A percentile compares a stretch with the other conserved stretches of the same genome.
phyloP scores from a whole-genome alignment of 1,140 invertebrate genomes.

The Hypothenemus hampei region DNA sequence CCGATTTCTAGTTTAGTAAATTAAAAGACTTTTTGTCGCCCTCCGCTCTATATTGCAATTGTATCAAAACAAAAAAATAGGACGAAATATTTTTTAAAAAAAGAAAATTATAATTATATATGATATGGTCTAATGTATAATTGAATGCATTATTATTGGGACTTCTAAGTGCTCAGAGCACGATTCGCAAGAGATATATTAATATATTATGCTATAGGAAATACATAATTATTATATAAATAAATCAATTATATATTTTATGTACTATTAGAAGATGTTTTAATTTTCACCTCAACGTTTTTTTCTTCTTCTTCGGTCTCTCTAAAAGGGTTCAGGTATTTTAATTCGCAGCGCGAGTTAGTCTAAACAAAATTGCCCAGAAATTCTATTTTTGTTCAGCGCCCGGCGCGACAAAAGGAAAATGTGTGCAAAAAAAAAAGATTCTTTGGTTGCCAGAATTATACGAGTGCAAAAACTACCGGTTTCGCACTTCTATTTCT shows the following conservation, averaged over 20 bases:
- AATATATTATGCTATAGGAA: slow-evolving; percentile 22
- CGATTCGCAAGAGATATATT: slow-evolving; percentile 23
- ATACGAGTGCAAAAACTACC: too few relatives aligned
- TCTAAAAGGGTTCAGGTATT: too few relatives aligned
- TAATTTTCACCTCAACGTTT: slow-evolving; percentile 4
- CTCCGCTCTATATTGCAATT: slow-evolving; percentile 6
- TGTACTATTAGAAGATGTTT: slow-evolving; percentile 21
- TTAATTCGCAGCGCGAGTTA: too few relatives aligned
- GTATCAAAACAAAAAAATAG: slow-evolving; percentile 15
- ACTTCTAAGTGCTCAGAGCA: slow-evolving; percentile 17
- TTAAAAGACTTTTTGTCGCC: too few relatives aligned
- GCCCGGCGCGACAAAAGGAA: too few relatives aligned
- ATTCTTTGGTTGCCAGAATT: too few relatives aligned
- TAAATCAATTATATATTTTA: slow-evolving; percentile 28
- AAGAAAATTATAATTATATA: slow-evolving; percentile 20
- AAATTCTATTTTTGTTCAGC: too few relatives aligned
- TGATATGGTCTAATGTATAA: slow-evolving; percentile 17
- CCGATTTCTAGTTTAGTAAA: too few relatives aligned
- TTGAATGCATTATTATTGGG: slow-evolving; percentile 24
- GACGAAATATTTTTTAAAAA: slow-evolving; percentile 14
- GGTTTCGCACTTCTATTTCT: too few relatives aligned
- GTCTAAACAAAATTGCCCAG: too few relatives aligned
- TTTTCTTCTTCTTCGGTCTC: too few relatives aligned
- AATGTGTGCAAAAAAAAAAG: too few relatives aligned
- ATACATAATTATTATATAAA: slow-evolving; percentile 18